Percentiles rank a stretch among this genome's conserved stretches.
Evolutionary conservation across 2,113 vertebrate species (phyloP).

Genomic region (Pagrus major): DNA sequence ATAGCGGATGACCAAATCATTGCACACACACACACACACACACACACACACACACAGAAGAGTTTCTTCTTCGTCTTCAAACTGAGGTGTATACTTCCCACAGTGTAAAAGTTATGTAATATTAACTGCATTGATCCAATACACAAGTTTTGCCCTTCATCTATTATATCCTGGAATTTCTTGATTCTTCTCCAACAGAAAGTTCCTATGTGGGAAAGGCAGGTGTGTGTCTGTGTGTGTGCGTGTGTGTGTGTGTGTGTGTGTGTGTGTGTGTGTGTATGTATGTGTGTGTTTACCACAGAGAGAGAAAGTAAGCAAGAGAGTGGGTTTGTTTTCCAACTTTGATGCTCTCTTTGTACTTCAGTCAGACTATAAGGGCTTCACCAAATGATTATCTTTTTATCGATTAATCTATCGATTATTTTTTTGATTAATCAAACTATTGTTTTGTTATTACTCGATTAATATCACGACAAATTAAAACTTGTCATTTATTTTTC

Average conservation of each 20-base stretch:
- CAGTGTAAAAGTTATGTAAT: not conserved
- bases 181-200: not conserved
- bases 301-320: not conserved
- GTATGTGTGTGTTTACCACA: not conserved
- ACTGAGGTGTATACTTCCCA: too few species aligned
- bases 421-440: too few species aligned
- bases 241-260: not conserved
- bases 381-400: too few species aligned
- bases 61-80: not conserved
- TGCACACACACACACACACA: not conserved
- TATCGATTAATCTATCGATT: too few species aligned
- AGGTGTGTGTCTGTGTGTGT: not conserved
- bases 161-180: not conserved
- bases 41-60: too few species aligned
- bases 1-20: not conserved
- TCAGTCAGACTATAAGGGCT: too few species aligned
- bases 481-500: too few species aligned
- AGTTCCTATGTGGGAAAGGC: not conserved
- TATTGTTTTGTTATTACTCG: too few species aligned
- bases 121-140: not conserved
- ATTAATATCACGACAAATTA: too few species aligned
- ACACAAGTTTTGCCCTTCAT: not conserved
- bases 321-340: slow-evolving; percentile 4
- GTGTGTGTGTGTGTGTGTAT: not conserved
- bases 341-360: slow-evolving; percentile 20